Evolutionary conservation across 1,140 invertebrate species (phyloP).

Genomic region (Ips typographus): DNA sequence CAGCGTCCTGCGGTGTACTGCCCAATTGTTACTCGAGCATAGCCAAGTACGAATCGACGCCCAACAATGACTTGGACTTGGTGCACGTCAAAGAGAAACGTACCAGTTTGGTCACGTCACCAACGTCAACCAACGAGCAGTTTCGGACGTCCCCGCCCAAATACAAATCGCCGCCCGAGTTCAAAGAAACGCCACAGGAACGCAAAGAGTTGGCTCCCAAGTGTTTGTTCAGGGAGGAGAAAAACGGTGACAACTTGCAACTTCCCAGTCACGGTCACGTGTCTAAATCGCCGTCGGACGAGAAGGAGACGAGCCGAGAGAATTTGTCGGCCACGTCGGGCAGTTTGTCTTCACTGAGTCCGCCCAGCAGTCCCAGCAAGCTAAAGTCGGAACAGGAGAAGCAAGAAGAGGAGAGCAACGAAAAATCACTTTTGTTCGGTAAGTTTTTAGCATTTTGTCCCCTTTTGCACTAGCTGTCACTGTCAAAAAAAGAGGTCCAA

Average conservation of each 20-base stretch:
- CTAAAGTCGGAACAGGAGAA: conserved; percentile 57
- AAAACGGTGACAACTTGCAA: conserved; percentile 21
- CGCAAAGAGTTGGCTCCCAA: conserved; percentile 25
- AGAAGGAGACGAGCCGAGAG: conserved; percentile 47
- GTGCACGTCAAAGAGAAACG: conserved; percentile 15
- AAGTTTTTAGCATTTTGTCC: conserved; percentile 37
- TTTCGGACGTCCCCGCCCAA: conserved; percentile 25
- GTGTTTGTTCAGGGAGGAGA: conserved; percentile 32
- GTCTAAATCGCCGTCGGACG: conserved; percentile 45
- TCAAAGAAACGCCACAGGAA: conserved; percentile 8
- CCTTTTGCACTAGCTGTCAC: background rate
- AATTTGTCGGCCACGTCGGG: conserved; percentile 53
- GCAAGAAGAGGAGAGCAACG: conserved; percentile 57
- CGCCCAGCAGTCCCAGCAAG: conserved; percentile 54
- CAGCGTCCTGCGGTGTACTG: conserved; percentile 44
- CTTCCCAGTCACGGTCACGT: conserved; percentile 18
- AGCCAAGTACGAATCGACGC: conserved; percentile 36
- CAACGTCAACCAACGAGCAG: conserved; percentile 14
- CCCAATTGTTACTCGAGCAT: conserved; percentile 45
- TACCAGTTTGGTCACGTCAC: conserved; percentile 13
- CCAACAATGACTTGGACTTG: conserved; percentile 39
- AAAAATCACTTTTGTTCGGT: conserved; percentile 54
- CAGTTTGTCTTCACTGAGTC: conserved; percentile 50
- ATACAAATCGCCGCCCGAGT: conserved; percentile 14
- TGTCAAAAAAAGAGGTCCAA: no score